Conservation (phyloP, 1,140 invertebrate species). For the Drosophila chauvacae region DNA sequence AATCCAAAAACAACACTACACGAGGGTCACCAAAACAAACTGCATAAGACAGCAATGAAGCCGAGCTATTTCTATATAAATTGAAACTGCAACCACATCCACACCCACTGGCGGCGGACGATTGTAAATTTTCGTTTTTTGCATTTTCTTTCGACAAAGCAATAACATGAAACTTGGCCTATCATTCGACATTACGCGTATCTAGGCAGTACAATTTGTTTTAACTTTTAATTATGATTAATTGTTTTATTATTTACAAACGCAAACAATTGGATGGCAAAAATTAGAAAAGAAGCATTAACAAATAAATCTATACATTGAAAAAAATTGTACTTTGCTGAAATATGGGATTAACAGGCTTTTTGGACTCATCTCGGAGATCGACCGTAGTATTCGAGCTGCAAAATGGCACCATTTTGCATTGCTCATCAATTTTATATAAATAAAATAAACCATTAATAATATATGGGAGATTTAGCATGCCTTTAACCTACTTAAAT, state of each 20-base stretch:
- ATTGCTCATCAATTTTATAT: too few relatives aligned
- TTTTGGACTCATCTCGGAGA: not conserved
- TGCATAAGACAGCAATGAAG: slow-evolving; percentile 7
- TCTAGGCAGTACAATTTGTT: slow-evolving; percentile 78
- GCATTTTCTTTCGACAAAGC: slow-evolving; percentile 24
- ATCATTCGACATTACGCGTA: slow-evolving; percentile 59
- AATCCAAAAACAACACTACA: slow-evolving; percentile 23
- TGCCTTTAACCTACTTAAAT: too few relatives aligned
- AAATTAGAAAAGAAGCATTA: slow-evolving; percentile 67
- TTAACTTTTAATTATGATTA: slow-evolving; percentile 68
- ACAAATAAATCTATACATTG: slow-evolving; percentile 73
- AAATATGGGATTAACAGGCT: not conserved
- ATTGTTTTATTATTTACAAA: slow-evolving; percentile 69
- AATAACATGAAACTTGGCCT: slow-evolving; percentile 35
- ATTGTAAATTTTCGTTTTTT: slow-evolving; percentile 16
- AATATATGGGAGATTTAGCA: too few relatives aligned
- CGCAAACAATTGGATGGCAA: slow-evolving; percentile 66
- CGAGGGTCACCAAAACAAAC: slow-evolving; percentile 9
- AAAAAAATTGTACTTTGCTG: slow-evolving; percentile 17
- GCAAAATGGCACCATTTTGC: too few relatives aligned
- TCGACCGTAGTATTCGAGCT: too few relatives aligned
- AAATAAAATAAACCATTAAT: too few relatives aligned
- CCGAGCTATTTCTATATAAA: slow-evolving; percentile 3
- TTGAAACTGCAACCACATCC: slow-evolving; percentile 7
- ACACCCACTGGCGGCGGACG: slow-evolving; percentile 11